These are phyloP conservation scores for Callyntrura sp. DNA, from an alignment of 2,888 invertebrate genomes.

Conservation along the genomic window DNA sequence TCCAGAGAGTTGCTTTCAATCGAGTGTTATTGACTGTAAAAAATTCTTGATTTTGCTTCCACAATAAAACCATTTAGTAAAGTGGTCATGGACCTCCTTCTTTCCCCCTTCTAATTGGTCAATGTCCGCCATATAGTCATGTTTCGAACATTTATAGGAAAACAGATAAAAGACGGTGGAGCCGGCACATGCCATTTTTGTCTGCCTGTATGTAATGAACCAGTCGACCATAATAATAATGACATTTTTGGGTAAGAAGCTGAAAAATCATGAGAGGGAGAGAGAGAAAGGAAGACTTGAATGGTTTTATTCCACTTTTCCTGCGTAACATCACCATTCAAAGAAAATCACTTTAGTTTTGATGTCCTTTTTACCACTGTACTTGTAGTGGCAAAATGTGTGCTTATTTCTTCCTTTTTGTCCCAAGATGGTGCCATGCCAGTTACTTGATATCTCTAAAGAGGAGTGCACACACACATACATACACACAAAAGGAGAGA, in stretches of 20 bases:
- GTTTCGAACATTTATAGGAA: constrained; percentile 8
- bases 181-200: constrained; percentile 73
- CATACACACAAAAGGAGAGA: not conserved
- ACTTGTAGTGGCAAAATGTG: not conserved
- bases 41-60: constrained; percentile 17
- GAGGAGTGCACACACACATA: too few species aligned
- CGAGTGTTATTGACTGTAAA: not conserved
- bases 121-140: constrained; percentile 67
- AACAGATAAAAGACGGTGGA: constrained; percentile 18
- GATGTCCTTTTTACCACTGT: not conserved
- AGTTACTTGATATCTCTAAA: constrained; percentile 19
- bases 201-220: not conserved
- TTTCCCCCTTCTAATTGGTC: constrained; percentile 76
- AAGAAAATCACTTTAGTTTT: constrained; percentile 8
- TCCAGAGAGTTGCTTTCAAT: constrained; percentile 36
- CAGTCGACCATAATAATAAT: not conserved
- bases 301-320: constrained; percentile 39
- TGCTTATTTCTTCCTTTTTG: not conserved
- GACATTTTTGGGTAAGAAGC: too few species aligned
- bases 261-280: not conserved
- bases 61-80: constrained; percentile 48
- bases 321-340: constrained; percentile 19
- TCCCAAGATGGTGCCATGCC: not conserved
- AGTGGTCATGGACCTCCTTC: constrained; percentile 58
- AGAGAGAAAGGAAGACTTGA: not conserved